Percentiles rank a stretch among this genome's conserved stretches.
Evolutionary conservation across 2,888 invertebrate species (phyloP).

Genomic region (Plutella xylostella): DNA sequence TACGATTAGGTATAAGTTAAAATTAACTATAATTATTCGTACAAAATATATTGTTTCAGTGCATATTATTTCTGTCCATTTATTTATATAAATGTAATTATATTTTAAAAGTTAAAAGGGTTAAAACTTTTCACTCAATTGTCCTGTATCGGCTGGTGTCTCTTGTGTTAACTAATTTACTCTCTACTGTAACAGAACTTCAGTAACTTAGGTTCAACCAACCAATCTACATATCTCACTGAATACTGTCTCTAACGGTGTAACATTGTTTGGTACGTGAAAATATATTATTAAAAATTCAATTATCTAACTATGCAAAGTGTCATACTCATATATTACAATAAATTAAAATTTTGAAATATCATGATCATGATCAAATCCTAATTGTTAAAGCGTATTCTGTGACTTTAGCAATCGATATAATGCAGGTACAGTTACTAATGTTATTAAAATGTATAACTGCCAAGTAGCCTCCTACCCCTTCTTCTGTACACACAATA

Average conservation of each 20-base stretch:
- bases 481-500: conserved; percentile 33
- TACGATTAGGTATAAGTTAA: conserved; percentile 39
- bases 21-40: conserved; percentile 51
- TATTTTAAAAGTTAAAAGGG: conserved; percentile 4
- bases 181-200: not conserved
- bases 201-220: not conserved
- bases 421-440: conserved; percentile 14
- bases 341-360: conserved; percentile 22
- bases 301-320: conserved; percentile 18
- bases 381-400: conserved; percentile 46
- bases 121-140: conserved; percentile 7
- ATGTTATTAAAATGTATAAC: conserved; percentile 4
- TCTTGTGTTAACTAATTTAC: not conserved
- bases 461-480: conserved; percentile 1
- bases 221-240: too few relatives aligned
- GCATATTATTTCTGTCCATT: conserved; percentile 25
- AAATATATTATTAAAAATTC: conserved; percentile 17
- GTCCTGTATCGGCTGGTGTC: conserved; percentile 5
- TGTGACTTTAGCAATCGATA: conserved; percentile 34
- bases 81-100: conserved; percentile 2
- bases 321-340: conserved; percentile 21
- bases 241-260: not conserved
- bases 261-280: conserved; percentile 10
- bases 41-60: conserved; percentile 52
- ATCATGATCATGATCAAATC: conserved; percentile 30